Evolutionary conservation across 2,797 vertebrate species (phyloP), one percentile per base, ranked within the genome.

Genomic region (Poeciliopsis paucimaculata): DNA sequence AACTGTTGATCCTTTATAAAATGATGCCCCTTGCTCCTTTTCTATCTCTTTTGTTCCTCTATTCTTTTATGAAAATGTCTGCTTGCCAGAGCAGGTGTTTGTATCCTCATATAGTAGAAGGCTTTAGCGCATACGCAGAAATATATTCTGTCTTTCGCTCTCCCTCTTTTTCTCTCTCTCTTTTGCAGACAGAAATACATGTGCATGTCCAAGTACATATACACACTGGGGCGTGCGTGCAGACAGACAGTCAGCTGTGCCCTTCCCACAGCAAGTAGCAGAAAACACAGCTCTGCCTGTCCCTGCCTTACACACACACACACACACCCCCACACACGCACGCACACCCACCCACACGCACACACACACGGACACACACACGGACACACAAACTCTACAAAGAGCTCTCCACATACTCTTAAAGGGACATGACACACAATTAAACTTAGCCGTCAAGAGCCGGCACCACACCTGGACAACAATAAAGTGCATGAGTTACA

Each of bases 221-320:
- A 82, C 77, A 83, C 84, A 53, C 70, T 73, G 78, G 77, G 36
- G 84, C 85, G 76, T 78, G 84, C 86, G 87, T 43, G 73, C 84
- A 89, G 86, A 86, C 91, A 93, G 82, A 92, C 90, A 94, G 91
- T 94, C 94, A 94, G 94, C 93, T 95, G 93, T 93, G 93, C 88
- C 93, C 94, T 96, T 95, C 94, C 93, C 92, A 94, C 89, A 94
- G 92, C 89, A 82, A 93, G 90, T 89, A 93, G 89, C 93, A 91
- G 78, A 95, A 95, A 94, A 93, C 92, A 94, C 91, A 94, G 91
- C 91, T 91, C 89, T 83, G 89, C 90, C 89, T 90, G 87, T 86
- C 88, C 86, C 87, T 90, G 88, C 82, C 76, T 86, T 53, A 83
- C 82, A 84, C 80, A 76, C 89, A 87, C 66, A 39, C 9, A 39